phyloP scores from a whole-genome alignment of 2,888 invertebrate species.

The Zygothrica quintamaculata region DNA sequence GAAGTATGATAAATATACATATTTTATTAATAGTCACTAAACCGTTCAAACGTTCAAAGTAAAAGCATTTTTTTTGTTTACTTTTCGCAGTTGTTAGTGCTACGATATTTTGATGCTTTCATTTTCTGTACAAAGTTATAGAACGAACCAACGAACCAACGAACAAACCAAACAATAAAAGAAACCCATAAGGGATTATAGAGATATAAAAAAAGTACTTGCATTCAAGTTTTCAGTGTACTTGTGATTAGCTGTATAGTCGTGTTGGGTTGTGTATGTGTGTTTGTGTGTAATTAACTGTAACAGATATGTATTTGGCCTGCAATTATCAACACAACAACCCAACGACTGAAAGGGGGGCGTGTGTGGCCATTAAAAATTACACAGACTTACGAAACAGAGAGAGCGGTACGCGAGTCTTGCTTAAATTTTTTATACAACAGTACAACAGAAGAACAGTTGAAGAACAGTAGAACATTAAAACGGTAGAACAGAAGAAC shows the following conservation, averaged over 20 bases:
- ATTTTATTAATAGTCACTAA: slow-evolving; percentile 61
- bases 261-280: slow-evolving; percentile 7
- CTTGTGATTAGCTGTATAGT: slow-evolving; percentile 33
- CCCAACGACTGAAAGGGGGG: slow-evolving; percentile 20
- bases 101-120: slow-evolving; percentile 55
- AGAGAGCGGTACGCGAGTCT: slow-evolving; percentile 46
- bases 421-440: slow-evolving; percentile 73
- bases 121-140: slow-evolving; percentile 56
- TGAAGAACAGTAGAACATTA: background rate
- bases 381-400: slow-evolving; percentile 55
- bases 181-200: slow-evolving; percentile 39
- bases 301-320: slow-evolving; percentile 19
- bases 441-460: slow-evolving; percentile 36
- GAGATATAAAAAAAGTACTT: slow-evolving; percentile 46
- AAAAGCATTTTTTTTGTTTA: slow-evolving; percentile 18
- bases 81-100: slow-evolving; percentile 66
- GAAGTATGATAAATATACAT: slow-evolving; percentile 51
- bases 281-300: slow-evolving; percentile 22
- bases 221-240: slow-evolving; percentile 60
- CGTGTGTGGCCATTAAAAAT: slow-evolving; percentile 31
- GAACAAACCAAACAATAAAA: slow-evolving; percentile 21
- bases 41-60: slow-evolving; percentile 64
- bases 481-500: slow-evolving; percentile 8
- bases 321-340: slow-evolving; percentile 23
- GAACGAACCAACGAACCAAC: slow-evolving; percentile 48